Evolutionary conservation across 2,888 invertebrate species (phyloP), one percentile per base, ranked within the genome.

Genomic region (Acrobasis suavella): DNA sequence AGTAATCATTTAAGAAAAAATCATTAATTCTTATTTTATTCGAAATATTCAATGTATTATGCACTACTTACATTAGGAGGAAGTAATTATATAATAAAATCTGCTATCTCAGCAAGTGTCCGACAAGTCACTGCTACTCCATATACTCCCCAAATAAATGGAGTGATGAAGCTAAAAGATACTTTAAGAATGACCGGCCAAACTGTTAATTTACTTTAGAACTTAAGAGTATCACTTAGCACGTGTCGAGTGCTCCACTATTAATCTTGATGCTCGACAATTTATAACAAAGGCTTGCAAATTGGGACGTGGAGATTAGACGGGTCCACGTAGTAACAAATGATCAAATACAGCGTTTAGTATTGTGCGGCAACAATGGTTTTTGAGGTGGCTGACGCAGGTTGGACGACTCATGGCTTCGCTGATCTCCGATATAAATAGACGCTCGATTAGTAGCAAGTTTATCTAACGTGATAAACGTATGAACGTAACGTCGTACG

Each of bases 231-330:
- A 85, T 83, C 81, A 85, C 83, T 87, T 82, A 85, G 75, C 83
- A 82, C 81, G 76, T 80, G 84, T 82, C 86, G 80, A 82, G 82
- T 74, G 76, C 75, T 76, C 68, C 78, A 83, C 89, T 85, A 90
- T 90, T 89, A 89, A 90, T 91, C 91, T 89, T 87, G 73, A 85
- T 77, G 83, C 83, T 83, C 87, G 88, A 89, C 90, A 86, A 91
- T 91, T 89, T 88, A 88, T 89, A 81, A 86, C 84, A 79, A 75
- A 77, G 76, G 80, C 78, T 76, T 76, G 80, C 77, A 80, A 87
- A 86, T 86, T 83, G 78, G 80, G 78, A 81, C 81, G 77, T 72
- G 77, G 70, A 81, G 84, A 84, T 87, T 85, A 86, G 76, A 73
- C 74, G 81, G 82, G 83, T 77, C 81, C 79, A 74, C 71, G 77